phyloP scores from a whole-genome alignment of 1,140 invertebrate species.

The Trialeurodes vaporariorum region DNA sequence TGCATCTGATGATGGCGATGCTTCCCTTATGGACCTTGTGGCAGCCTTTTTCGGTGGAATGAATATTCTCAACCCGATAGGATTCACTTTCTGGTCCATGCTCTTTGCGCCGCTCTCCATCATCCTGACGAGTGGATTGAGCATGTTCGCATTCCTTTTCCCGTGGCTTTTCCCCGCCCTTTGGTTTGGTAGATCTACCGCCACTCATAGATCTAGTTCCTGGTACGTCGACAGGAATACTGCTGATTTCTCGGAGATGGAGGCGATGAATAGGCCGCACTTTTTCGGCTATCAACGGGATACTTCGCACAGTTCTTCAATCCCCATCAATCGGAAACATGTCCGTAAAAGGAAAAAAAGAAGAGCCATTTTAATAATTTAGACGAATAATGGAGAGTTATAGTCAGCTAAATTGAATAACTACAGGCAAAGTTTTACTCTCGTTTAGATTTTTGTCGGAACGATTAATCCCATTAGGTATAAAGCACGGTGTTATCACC shows the following conservation, averaged over 20 bases:
- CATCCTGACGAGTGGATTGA: constrained; percentile 24
- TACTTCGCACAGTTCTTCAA: constrained; percentile 15
- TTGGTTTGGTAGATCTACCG: constrained; percentile 18
- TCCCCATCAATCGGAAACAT: constrained; percentile 12
- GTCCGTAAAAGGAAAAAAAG: neutral
- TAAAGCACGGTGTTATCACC: too few species aligned
- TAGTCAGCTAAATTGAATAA: too few species aligned
- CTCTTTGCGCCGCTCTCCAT: constrained; percentile 28
- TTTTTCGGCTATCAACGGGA: constrained; percentile 18
- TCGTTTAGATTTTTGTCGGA: too few species aligned
- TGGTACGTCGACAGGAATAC: constrained; percentile 11
- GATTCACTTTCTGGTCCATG: constrained; percentile 26
- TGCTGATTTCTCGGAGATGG: constrained; percentile 6
- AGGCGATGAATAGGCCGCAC: constrained; percentile 16
- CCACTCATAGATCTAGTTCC: constrained; percentile 4
- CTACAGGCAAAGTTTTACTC: too few species aligned
- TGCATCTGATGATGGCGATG: neutral
- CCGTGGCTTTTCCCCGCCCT: constrained; percentile 25
- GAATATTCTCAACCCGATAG: constrained; percentile 26
- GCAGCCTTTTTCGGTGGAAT: constrained; percentile 19
- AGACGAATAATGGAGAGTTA: too few species aligned
- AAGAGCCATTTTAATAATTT: neutral
- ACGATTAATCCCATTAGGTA: too few species aligned
- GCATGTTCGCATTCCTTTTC: constrained; percentile 23
- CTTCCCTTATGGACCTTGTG: constrained; percentile 19